These are phyloP conservation scores for Holothuria glaberrima DNA, from an alignment of 35 echinoderm and acorn worm genomes.

Conservation along the genomic window DNA sequence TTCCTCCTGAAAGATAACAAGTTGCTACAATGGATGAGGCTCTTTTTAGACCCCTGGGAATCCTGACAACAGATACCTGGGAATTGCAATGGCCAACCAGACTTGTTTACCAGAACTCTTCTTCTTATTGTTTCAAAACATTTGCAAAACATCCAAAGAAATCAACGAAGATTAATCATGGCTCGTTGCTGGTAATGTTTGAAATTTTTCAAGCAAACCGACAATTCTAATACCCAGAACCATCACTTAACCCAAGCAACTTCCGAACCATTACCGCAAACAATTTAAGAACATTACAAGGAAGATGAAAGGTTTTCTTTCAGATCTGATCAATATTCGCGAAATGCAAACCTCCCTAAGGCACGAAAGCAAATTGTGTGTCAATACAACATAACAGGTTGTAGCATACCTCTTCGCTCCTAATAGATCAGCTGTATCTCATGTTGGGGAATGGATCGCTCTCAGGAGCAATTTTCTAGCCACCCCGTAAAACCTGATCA, in stretches of 20 bases:
- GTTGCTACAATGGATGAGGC: too few species aligned
- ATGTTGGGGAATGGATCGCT: constrained; percentile 17
- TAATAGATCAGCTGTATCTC: constrained; percentile 24
- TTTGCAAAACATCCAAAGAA: too few species aligned
- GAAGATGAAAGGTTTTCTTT: neutral
- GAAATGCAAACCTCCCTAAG: constrained; percentile 49
- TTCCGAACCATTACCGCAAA: constrained; percentile 18
- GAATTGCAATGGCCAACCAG: too few species aligned
- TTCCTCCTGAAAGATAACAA: too few species aligned
- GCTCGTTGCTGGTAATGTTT: too few species aligned
- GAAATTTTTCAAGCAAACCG: constrained; percentile 9
- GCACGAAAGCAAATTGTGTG: constrained; percentile 37
- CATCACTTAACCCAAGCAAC: constrained; percentile 2
- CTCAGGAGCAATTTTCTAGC: constrained; percentile 40
- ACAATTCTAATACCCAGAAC: neutral
- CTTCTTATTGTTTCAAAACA: too few species aligned
- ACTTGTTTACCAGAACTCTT: too few species aligned
- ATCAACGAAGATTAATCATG: too few species aligned
- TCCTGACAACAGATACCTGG: too few species aligned
- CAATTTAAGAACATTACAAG: constrained; percentile 30
- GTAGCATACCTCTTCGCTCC: neutral
- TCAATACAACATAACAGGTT: constrained; percentile 9
- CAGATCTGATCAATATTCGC: constrained; percentile 36
- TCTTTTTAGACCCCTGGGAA: too few species aligned
- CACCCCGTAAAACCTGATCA: constrained; percentile 37